phyloP scores from a whole-genome alignment of 92 coral and sea anemone genomes.

The Phenganax marumi region DNA sequence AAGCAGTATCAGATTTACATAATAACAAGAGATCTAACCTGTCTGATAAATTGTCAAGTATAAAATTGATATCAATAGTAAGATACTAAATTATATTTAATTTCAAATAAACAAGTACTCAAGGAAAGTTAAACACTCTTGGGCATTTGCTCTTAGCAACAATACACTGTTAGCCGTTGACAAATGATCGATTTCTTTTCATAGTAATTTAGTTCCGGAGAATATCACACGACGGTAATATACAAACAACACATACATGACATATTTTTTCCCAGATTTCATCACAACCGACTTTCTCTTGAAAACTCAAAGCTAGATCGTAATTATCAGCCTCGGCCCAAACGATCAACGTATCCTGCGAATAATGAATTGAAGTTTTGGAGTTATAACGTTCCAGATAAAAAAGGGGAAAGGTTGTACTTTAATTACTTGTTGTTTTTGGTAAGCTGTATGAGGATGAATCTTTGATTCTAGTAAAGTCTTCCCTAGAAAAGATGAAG shows the following conservation, averaged over 20 bases:
- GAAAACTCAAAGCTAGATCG: slow-evolving; percentile 96
- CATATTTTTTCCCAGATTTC: slow-evolving; percentile 99
- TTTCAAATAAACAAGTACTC: neutral
- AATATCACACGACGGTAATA: neutral
- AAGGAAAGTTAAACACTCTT: neutral
- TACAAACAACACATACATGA: slow-evolving; percentile 63
- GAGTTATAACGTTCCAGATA: neutral
- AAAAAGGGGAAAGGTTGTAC: neutral
- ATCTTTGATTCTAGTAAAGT: slow-evolving; percentile 97
- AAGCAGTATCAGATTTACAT: too few relatives aligned
- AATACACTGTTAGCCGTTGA: neutral
- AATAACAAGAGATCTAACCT: too few relatives aligned
- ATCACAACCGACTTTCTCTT: slow-evolving; percentile 97
- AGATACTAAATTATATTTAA: too few relatives aligned
- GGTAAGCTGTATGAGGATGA: slow-evolving; percentile 99
- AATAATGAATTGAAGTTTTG: slow-evolving; percentile 25
- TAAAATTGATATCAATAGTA: too few relatives aligned
- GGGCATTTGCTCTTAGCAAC: neutral
- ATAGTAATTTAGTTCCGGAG: slow-evolving; percentile 2
- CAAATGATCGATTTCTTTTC: neutral
- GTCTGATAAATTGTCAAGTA: too few relatives aligned
- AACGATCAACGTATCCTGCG: slow-evolving; percentile 92
- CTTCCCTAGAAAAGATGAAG: slow-evolving; percentile 71
- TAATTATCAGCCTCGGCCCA: slow-evolving; percentile 99
- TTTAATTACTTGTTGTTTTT: slow-evolving; percentile 88